Base-by-base conservation (phyloP, 2,797 vertebrate species). In the Agapornis canus region DNA sequence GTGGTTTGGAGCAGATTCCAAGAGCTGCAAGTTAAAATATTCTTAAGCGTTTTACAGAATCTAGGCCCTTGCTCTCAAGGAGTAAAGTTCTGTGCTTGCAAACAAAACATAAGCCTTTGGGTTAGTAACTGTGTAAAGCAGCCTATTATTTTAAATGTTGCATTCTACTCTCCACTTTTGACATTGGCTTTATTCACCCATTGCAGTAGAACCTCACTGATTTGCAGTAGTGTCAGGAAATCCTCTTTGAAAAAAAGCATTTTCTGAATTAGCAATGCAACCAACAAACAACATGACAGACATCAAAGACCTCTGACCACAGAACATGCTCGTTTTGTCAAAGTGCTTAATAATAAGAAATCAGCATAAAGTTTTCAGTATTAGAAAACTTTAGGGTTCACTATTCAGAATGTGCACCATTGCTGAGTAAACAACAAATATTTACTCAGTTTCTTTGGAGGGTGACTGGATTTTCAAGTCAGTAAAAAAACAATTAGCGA, bases 131-230 rank as follows among this genome's bases (percentile, higher is more conserved):
- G 8, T 77, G 60, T 77, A 94, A 82, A 68, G 49, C 29, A 80
- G 52, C 16, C 35, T 64, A 66, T 47, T 91, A 76, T 71, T 88
- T 79, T 63, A 90, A 93, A 91, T 65, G 37, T 42, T 61, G 52
- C 39, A 71, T 90, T 94, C 83, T 94, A 71, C 88, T 95, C 94
- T 93, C 90, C 86, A 93, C 83, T 95, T 95, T 95, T 93, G 61
- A 87, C 40, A 90, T 63, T 59, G 60, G 29, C 51, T 95, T 95
- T 94, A 94, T 84, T 82, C 27, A 89, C 42, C 64, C 52, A 75
- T 72, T 95, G 95, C 93, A 97, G 95, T 96, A 95, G 96, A 96
- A 96, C 94, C 90, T 97, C 95, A 96, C 96, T 94, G 83, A 95
- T 92, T 95, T 86, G 77, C 29, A 86, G 43, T 14, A 90, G 35